Conservation (phyloP, 2,888 invertebrate species). For the Parochlus steinenii region DNA sequence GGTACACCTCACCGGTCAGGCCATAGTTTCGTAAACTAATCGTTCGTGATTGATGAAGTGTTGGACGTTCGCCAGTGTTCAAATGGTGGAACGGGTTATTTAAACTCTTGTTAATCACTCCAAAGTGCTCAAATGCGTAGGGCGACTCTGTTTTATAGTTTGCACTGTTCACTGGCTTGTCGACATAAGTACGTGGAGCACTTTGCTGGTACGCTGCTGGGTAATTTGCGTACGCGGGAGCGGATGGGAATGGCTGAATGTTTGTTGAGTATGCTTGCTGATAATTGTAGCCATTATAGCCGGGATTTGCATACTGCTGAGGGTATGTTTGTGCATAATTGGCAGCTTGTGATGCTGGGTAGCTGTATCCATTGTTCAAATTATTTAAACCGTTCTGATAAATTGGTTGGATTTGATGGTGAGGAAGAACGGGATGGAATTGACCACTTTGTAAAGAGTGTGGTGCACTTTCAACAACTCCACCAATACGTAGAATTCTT, state of each 20-base stretch:
- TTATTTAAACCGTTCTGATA: constrained; percentile 20
- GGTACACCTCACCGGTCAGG: background rate
- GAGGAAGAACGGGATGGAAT: constrained; percentile 30
- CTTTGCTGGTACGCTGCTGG: background rate
- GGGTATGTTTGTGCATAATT: no score
- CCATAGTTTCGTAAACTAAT: constrained; percentile 8
- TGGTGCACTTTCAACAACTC: constrained; percentile 13
- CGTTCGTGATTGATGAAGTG: background rate
- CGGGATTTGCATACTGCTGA: background rate
- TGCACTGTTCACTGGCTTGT: no score
- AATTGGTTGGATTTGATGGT: constrained; percentile 25
- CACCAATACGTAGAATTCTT: constrained; percentile 45
- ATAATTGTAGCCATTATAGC: background rate
- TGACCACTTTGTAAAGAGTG: constrained; percentile 26
- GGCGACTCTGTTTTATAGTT: no score
- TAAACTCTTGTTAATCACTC: background rate
- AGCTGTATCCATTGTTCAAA: constrained; percentile 7
- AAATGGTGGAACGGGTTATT: constrained; percentile 3
- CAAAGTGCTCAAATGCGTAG: constrained; percentile 7
- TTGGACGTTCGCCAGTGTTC: constrained; percentile 7
- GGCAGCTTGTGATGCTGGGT: background rate
- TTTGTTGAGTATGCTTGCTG: background rate
- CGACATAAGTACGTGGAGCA: no score
- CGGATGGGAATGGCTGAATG: background rate
- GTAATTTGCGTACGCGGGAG: background rate